Percentiles rank a stretch among this genome's conserved stretches.
Conservation (phyloP, 2,888 invertebrate genomes). For the Dryobota labecula region DNA sequence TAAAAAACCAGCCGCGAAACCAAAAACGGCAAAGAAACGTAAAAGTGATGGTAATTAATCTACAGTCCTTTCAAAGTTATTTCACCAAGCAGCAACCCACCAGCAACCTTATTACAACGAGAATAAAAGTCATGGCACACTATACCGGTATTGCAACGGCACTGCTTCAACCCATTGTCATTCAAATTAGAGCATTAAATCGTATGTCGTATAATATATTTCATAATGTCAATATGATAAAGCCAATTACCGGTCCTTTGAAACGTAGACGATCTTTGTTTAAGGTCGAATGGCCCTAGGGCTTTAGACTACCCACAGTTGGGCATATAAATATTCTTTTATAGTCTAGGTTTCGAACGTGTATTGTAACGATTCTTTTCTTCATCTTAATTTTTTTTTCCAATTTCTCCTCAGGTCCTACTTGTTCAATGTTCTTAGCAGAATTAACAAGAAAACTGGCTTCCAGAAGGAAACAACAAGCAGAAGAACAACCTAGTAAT, state of each 20-base stretch:
- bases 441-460: constrained; percentile 82
- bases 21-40: constrained; percentile 80
- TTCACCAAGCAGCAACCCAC: no score
- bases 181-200: no score
- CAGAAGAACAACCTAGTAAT: constrained; percentile 74
- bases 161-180: no score
- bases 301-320: no score
- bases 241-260: no score
- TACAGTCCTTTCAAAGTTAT: no score
- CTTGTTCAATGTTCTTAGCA: constrained; percentile 85
- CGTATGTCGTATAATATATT: no score
- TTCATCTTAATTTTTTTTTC: background rate
- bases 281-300: no score
- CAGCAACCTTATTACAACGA: background rate
- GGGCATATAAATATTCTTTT: background rate
- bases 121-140: no score
- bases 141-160: no score
- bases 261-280: no score
- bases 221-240: no score
- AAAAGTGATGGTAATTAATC: constrained; percentile 79
- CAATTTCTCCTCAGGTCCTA: constrained; percentile 74
- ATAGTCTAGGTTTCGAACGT: background rate
- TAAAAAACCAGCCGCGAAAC: constrained; percentile 79
- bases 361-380: background rate
- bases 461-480: constrained; percentile 77